phyloP scores from a whole-genome alignment of 2,113 vertebrate species.

The Hyaena hyaena region DNA sequence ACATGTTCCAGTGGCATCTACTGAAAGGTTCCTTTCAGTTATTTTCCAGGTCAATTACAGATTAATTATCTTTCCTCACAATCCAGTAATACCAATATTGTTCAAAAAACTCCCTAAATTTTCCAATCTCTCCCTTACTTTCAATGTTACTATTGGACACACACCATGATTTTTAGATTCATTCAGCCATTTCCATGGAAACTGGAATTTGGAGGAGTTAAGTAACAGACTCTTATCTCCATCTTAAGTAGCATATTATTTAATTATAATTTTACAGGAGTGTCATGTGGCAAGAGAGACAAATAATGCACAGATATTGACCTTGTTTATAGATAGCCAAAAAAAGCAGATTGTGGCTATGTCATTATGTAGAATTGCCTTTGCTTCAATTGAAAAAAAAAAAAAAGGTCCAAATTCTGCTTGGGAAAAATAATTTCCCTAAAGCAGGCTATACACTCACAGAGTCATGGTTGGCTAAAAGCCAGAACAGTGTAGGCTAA shows the following conservation, averaged over 20 bases:
- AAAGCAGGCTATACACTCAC: constrained; percentile 5
- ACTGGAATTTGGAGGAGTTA: background rate
- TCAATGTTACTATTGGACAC: background rate
- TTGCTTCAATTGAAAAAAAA: background rate
- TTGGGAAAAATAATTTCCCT: background rate
- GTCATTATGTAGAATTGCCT: background rate
- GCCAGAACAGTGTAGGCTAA: background rate
- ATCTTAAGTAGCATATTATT: constrained; percentile 19
- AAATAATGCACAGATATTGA: constrained; percentile 38
- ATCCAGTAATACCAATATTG: background rate
- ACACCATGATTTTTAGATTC: background rate
- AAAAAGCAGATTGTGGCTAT: constrained; percentile 12
- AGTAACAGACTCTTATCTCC: background rate
- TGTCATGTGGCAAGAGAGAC: background rate
- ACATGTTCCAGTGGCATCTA: background rate
- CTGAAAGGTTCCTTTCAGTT: background rate
- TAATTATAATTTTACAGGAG: constrained; percentile 38
- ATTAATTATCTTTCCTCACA: background rate
- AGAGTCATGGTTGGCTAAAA: constrained; percentile 27
- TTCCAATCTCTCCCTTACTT: background rate
- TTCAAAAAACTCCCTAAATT: background rate
- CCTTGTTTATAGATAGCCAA: constrained; percentile 42
- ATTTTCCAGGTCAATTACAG: background rate
- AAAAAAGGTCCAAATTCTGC: background rate
- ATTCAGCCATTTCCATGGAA: background rate